phyloP scores from a whole-genome alignment of 2,797 vertebrate species.

The Geotrypetes seraphini region DNA sequence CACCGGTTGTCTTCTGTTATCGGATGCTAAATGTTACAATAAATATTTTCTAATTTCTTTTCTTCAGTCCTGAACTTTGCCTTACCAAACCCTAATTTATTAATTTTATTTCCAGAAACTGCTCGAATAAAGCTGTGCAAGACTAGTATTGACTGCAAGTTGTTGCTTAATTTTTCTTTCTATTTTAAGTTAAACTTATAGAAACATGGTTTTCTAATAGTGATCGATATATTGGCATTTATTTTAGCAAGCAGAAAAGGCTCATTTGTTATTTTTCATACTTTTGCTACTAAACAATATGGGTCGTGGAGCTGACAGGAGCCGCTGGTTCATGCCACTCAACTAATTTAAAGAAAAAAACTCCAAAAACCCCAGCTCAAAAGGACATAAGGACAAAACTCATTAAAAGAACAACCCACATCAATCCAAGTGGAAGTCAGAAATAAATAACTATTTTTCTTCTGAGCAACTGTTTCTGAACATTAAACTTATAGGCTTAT shows the following conservation, averaged over 20 bases:
- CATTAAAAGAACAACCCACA: slow-evolving; percentile 24
- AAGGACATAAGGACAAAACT: slow-evolving; percentile 35
- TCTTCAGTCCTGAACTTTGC: background rate
- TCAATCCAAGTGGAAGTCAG: slow-evolving; percentile 30
- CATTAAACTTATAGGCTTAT: slow-evolving; percentile 24
- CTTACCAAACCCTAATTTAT: slow-evolving; percentile 8
- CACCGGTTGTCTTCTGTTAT: too few relatives aligned
- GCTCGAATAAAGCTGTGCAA: background rate
- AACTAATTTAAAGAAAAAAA: too few relatives aligned
- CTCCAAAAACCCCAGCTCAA: slow-evolving; percentile 27
- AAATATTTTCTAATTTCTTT: background rate
- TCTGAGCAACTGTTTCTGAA: too few relatives aligned
- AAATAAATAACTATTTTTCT: slow-evolving; percentile 27
- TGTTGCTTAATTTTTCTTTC: background rate
- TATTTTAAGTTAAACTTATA: too few relatives aligned
- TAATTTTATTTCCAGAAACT: slow-evolving; percentile 2
- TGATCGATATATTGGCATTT: too few relatives aligned
- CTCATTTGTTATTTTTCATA: slow-evolving; percentile 3
- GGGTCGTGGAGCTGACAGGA: slow-evolving; percentile 32
- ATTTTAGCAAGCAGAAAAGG: slow-evolving; percentile 27
- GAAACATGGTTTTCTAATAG: slow-evolving; percentile 17
- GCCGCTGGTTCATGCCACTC: too few relatives aligned
- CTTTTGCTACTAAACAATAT: slow-evolving; percentile 14
- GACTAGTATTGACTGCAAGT: slow-evolving; percentile 18
- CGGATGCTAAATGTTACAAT: background rate